Percentiles rank a stretch among this genome's conserved stretches.
Evolutionary conservation across 2,888 invertebrate species (phyloP).

Genomic region (Rutpela maculata): DNA sequence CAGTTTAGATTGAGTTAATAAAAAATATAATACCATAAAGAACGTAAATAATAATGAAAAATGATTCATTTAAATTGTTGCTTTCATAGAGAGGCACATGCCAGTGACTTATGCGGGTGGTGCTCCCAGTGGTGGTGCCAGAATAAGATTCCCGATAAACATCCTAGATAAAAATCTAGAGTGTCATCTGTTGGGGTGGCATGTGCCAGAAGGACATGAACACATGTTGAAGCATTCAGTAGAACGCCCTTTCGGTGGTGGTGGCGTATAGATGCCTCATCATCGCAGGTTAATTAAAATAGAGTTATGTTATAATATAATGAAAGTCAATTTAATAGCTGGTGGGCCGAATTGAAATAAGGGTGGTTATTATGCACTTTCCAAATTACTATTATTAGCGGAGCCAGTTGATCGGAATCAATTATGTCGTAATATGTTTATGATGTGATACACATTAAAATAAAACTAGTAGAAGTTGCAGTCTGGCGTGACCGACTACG

Average conservation of each 20-base stretch:
- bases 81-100: slow-evolving; percentile 16
- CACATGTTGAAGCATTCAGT: slow-evolving; percentile 57
- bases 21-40: not conserved
- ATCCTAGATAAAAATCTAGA: slow-evolving; percentile 55
- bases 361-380: slow-evolving; percentile 51
- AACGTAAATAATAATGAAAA: not conserved
- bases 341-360: slow-evolving; percentile 45
- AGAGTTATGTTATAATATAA: slow-evolving; percentile 51
- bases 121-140: slow-evolving; percentile 29
- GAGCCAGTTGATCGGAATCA: slow-evolving; percentile 35
- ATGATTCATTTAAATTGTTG: slow-evolving; percentile 7
- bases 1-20: not conserved
- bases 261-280: slow-evolving; percentile 49
- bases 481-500: too few relatives aligned
- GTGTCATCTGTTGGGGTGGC: slow-evolving; percentile 58
- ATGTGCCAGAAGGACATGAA: slow-evolving; percentile 53
- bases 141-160: slow-evolving; percentile 43
- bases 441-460: not conserved
- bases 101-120: slow-evolving; percentile 37
- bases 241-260: slow-evolving; percentile 50
- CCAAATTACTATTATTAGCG: slow-evolving; percentile 43
- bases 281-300: slow-evolving; percentile 59
- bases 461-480: too few relatives aligned
- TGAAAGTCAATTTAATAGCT: slow-evolving; percentile 48
- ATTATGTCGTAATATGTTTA: slow-evolving; percentile 7